Conservation (phyloP, 2,888 invertebrate genomes). For the Matsumyia berberina region DNA sequence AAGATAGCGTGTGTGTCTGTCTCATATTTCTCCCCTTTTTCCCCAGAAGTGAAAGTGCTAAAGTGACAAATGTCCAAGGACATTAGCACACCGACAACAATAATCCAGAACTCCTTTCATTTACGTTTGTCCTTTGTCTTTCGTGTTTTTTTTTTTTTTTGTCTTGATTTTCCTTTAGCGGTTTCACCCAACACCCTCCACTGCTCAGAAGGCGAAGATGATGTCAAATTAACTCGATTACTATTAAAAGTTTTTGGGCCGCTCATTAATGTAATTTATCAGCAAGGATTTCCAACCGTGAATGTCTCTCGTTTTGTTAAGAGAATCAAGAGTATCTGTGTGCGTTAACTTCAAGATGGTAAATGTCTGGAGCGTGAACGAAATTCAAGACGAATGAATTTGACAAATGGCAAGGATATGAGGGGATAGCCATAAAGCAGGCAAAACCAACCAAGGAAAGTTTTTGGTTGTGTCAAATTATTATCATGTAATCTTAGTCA, state of each 20-base stretch:
- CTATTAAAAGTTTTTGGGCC: slow-evolving; percentile 67
- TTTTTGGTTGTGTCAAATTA: slow-evolving; percentile 43
- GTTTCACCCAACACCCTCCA: not conserved
- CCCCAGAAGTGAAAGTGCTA: slow-evolving; percentile 52
- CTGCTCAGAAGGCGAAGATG: slow-evolving; percentile 33
- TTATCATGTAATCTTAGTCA: slow-evolving; percentile 65
- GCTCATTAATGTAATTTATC: slow-evolving; percentile 74
- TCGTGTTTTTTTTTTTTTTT: slow-evolving; percentile 2
- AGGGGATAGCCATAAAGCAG: not conserved
- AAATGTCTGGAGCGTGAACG: slow-evolving; percentile 40
- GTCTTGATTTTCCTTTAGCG: not conserved
- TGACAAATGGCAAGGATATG: slow-evolving; percentile 63
- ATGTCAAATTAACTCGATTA: slow-evolving; percentile 76
- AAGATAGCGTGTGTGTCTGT: slow-evolving; percentile 27
- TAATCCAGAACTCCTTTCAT: slow-evolving; percentile 17
- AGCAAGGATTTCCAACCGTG: slow-evolving; percentile 52
- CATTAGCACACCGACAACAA: slow-evolving; percentile 47
- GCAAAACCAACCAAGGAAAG: not conserved
- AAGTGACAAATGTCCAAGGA: slow-evolving; percentile 66
- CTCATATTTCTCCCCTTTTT: not conserved
- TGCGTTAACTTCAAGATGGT: slow-evolving; percentile 18
- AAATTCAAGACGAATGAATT: slow-evolving; percentile 53
- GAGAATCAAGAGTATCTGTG: slow-evolving; percentile 24
- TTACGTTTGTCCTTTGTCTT: slow-evolving; percentile 6
- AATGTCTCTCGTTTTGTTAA: slow-evolving; percentile 26